Evolutionary conservation across 2,113 vertebrate species (phyloP).

Genomic region (Herpetotheres cachinnans): DNA sequence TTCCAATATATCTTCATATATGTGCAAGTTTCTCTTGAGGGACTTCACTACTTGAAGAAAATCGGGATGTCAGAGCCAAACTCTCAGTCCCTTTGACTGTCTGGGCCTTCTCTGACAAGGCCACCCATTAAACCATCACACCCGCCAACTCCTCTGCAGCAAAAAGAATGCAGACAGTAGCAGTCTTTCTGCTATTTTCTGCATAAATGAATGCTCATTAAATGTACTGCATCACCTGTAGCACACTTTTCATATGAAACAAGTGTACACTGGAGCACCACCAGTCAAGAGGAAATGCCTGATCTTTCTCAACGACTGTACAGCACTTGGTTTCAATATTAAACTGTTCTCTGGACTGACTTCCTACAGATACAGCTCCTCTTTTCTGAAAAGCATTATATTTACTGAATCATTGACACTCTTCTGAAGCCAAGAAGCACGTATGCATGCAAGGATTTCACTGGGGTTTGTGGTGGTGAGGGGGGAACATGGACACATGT

Average conservation of each 20-base stretch:
- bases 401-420: background rate
- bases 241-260: background rate
- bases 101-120: background rate
- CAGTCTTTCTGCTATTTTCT: background rate
- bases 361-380: background rate
- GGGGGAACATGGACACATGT: fast-evolving
- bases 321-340: background rate
- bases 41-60: background rate
- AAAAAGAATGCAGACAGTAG: background rate
- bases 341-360: background rate
- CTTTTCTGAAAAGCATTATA: background rate
- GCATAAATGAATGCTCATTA: background rate
- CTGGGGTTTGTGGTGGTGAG: background rate
- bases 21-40: background rate
- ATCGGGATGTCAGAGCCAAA: background rate
- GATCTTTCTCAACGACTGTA: background rate
- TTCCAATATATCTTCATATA: background rate
- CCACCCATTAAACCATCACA: background rate
- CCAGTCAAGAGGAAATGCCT: background rate
- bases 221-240: background rate
- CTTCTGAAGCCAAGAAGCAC: background rate
- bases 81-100: background rate
- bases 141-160: fast-evolving
- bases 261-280: background rate
- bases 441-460: background rate